phyloP scores from a whole-genome alignment of 2,113 vertebrate species.

The Ciconia maguari region DNA sequence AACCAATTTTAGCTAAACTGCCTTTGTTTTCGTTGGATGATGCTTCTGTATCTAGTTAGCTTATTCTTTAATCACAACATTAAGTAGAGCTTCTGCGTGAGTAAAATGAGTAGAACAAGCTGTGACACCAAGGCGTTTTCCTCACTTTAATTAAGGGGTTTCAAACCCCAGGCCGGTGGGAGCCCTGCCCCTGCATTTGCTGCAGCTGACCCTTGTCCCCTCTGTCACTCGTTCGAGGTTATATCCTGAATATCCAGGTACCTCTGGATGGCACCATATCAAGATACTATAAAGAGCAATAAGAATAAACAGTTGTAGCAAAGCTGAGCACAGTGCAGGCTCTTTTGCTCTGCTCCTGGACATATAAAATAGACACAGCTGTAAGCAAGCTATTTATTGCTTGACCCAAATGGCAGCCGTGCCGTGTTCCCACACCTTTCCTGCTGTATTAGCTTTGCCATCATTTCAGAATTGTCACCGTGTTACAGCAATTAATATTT shows the following conservation, averaged over 20 bases:
- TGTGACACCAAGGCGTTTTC: not conserved
- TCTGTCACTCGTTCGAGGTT: fast-evolving
- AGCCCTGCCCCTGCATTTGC: not conserved
- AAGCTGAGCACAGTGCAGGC: not conserved
- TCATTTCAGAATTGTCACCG: fast-evolving
- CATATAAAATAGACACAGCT: fast-evolving
- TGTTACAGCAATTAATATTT: not conserved
- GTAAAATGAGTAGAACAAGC: not conserved
- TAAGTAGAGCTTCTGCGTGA: not conserved
- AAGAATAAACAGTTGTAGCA: not conserved
- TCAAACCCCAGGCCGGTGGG: not conserved
- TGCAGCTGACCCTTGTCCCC: not conserved
- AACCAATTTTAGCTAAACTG: not conserved
- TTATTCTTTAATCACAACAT: not conserved
- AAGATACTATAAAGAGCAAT: not conserved
- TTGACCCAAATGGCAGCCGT: not conserved
- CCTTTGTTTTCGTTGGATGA: not conserved
- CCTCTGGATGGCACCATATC: not conserved
- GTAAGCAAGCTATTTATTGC: not conserved
- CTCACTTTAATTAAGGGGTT: not conserved
- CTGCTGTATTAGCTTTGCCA: not conserved
- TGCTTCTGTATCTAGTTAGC: not conserved
- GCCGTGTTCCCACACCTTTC: fast-evolving
- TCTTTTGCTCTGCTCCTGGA: not conserved
- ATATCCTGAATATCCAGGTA: not conserved